Conservation (phyloP, 2,113 vertebrate species). For the Psammodynastes pulverulentus region DNA sequence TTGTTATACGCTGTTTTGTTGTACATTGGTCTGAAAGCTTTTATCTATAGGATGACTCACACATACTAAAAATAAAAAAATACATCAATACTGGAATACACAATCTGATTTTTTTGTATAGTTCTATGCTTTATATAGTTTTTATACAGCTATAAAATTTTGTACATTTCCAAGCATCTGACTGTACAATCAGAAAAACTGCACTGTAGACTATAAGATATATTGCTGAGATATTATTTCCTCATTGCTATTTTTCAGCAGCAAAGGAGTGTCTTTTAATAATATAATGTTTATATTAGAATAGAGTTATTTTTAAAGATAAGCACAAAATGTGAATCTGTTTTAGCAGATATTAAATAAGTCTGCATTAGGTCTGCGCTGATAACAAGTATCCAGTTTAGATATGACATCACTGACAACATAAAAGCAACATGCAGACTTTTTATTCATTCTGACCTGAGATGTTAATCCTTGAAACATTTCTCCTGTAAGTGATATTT, state of each 20-base stretch:
- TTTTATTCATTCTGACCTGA: slow-evolving; percentile 43
- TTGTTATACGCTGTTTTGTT: neutral
- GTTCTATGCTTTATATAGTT: neutral
- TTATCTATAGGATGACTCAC: neutral
- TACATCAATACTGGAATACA: neutral
- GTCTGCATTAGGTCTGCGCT: neutral
- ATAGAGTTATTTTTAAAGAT: slow-evolving; percentile 5
- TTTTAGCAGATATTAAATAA: neutral
- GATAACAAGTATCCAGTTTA: slow-evolving; percentile 6
- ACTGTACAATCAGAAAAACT: neutral
- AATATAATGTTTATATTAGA: slow-evolving; percentile 16
- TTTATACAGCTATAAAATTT: neutral
- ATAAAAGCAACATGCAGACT: slow-evolving; percentile 50
- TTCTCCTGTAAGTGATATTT: slow-evolving; percentile 53
- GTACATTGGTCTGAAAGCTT: neutral
- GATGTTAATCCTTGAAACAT: slow-evolving; percentile 45
- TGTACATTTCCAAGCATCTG: neutral
- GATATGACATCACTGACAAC: slow-evolving; percentile 42
- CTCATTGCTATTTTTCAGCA: neutral
- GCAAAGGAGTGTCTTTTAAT: neutral
- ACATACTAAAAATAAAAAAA: neutral
- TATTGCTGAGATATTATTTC: neutral
- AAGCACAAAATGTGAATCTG: neutral
- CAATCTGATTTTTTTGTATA: neutral
- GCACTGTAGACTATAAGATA: neutral